A percentile compares a stretch with the other conserved stretches of the same genome.
These are phyloP conservation scores for Albula goreensis DNA, from an alignment of 2,113 vertebrate species.

Conservation along the genomic window DNA sequence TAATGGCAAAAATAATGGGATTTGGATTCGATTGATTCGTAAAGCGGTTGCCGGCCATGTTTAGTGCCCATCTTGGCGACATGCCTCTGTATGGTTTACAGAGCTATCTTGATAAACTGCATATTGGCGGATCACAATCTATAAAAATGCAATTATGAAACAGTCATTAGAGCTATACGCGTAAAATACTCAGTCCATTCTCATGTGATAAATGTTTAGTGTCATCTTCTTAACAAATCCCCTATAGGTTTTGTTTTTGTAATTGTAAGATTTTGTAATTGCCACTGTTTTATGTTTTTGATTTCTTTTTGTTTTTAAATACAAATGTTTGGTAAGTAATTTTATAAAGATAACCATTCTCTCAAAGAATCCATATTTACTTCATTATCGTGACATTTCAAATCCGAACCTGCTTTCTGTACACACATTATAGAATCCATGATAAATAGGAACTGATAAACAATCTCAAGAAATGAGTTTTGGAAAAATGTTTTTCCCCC, in stretches of 20 bases:
- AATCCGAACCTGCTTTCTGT: too few relatives aligned
- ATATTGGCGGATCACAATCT: not conserved
- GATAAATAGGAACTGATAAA: too few relatives aligned
- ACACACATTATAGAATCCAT: too few relatives aligned
- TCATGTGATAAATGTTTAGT: not conserved
- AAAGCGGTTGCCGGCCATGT: conserved; percentile 39
- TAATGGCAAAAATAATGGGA: conserved; percentile 35
- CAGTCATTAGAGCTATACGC: not conserved
- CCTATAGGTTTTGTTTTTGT: not conserved
- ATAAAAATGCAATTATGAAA: not conserved
- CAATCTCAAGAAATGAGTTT: too few relatives aligned
- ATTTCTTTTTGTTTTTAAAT: not conserved
- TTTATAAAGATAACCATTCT: too few relatives aligned
- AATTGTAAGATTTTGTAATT: too few relatives aligned
- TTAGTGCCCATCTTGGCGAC: not conserved
- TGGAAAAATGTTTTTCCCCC: too few relatives aligned
- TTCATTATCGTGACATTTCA: too few relatives aligned
- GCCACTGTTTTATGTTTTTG: not conserved
- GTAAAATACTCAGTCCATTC: not conserved
- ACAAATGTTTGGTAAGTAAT: not conserved
- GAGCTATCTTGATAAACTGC: not conserved
- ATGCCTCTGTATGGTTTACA: not conserved
- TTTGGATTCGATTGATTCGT: conserved; percentile 42
- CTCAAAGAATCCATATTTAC: too few relatives aligned
- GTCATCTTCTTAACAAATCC: not conserved